phyloP scores from a whole-genome alignment of 2,888 invertebrate genomes.

The Tubiluchus corallicola region DNA sequence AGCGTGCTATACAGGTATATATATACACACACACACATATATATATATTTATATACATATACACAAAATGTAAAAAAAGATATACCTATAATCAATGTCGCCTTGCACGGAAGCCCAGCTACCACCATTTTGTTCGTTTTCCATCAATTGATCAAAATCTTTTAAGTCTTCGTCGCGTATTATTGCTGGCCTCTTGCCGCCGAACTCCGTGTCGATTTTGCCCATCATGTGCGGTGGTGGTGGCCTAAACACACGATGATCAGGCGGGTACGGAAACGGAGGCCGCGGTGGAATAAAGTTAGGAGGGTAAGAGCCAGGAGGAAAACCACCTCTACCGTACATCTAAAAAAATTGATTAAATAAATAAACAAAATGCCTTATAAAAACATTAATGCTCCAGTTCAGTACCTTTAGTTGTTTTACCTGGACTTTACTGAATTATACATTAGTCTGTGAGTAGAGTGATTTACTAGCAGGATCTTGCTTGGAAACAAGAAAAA shows the following conservation, averaged over 20 bases:
- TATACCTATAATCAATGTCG: constrained; percentile 64
- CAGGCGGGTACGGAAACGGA: constrained; percentile 20
- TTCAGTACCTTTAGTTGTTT: too few relatives aligned
- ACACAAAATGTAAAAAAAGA: too few relatives aligned
- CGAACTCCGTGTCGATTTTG: constrained; percentile 12
- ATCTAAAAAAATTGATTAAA: constrained; percentile 19
- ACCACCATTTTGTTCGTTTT: constrained; percentile 46
- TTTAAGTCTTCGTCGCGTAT: constrained; percentile 81
- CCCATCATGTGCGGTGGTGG: constrained; percentile 20
- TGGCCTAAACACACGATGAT: constrained; percentile 19
- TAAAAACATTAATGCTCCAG: too few relatives aligned
- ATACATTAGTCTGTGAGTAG: too few relatives aligned
- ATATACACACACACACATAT: too few relatives aligned
- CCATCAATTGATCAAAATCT: constrained; percentile 65
- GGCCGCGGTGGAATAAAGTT: constrained; percentile 21
- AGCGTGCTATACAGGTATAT: too few relatives aligned
- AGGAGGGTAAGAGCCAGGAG: constrained; percentile 23
- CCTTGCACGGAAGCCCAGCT: constrained; percentile 76
- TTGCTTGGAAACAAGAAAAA: too few relatives aligned
- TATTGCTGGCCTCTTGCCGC: constrained; percentile 39
- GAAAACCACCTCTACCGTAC: constrained; percentile 25
- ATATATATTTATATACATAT: too few relatives aligned
- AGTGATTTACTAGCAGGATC: too few relatives aligned
- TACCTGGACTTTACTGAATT: too few relatives aligned
- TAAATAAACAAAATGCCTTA: constrained; percentile 15